A percentile compares a stretch with the other conserved stretches of the same genome.
Conservation (phyloP, 1,140 invertebrate species). For the Laupala kohalensis region DNA sequence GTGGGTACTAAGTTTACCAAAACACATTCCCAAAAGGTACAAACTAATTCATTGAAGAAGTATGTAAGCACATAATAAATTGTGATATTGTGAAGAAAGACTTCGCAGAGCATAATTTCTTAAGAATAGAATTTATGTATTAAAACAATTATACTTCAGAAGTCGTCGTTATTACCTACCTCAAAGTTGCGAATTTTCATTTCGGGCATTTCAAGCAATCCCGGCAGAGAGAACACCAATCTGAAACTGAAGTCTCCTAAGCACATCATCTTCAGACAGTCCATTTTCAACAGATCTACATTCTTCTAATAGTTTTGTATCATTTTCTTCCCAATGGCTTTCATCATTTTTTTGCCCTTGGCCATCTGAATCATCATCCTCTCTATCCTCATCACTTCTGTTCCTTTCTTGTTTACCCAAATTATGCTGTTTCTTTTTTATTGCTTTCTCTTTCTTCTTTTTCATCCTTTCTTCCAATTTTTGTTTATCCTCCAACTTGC, state of each 20-base stretch:
- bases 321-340: conserved; percentile 18
- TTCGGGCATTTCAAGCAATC: conserved; percentile 68
- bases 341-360: conserved; percentile 22
- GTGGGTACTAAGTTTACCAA: too few relatives aligned
- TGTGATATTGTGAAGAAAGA: too few relatives aligned
- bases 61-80: too few relatives aligned
- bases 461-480: neutral
- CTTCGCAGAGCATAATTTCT: too few relatives aligned
- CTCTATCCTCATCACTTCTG: neutral
- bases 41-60: too few relatives aligned
- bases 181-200: conserved; percentile 39
- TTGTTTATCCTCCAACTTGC: neutral
- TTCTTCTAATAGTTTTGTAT: too few relatives aligned
- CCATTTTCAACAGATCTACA: conserved; percentile 43
- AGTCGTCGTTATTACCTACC: too few relatives aligned
- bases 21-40: too few relatives aligned
- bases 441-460: neutral
- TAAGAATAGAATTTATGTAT: too few relatives aligned
- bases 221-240: conserved; percentile 70
- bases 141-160: too few relatives aligned
- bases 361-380: neutral
- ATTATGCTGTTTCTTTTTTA: neutral
- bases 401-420: neutral
- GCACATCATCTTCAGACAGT: conserved; percentile 52
- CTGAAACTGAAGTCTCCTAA: conserved; percentile 65